These are phyloP conservation scores for Idaea straminata DNA, from an alignment of 2,888 invertebrate genomes.

Conservation along the genomic window DNA sequence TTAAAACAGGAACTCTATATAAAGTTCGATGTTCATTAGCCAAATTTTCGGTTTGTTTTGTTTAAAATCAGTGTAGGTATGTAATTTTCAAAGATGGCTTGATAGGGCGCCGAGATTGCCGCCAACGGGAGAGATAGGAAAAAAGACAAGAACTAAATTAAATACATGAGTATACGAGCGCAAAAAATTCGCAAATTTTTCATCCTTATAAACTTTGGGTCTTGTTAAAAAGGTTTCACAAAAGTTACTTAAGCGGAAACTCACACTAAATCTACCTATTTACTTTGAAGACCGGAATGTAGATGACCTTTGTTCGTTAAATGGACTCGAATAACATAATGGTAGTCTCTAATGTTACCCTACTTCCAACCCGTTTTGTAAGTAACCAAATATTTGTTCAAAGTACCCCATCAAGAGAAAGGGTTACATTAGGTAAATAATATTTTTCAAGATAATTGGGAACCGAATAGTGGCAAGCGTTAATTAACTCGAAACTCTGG, in stretches of 20 bases:
- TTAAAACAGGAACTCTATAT: constrained; percentile 53
- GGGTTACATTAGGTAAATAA: neutral
- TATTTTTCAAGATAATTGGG: constrained; percentile 26
- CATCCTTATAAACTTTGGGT: neutral
- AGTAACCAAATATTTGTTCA: neutral
- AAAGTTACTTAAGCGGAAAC: neutral
- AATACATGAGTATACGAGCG: neutral
- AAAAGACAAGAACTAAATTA: constrained; percentile 28
- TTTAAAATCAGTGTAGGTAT: constrained; percentile 54
- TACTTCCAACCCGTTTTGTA: neutral
- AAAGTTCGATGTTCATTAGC: constrained; percentile 63
- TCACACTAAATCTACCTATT: neutral
- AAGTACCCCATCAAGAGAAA: neutral
- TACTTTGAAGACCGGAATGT: neutral
- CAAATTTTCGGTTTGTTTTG: constrained; percentile 52
- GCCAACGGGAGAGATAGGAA: constrained; percentile 55
- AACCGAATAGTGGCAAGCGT: constrained; percentile 16
- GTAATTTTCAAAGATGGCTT: constrained; percentile 61
- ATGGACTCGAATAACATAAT: neutral
- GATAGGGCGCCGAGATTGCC: constrained; percentile 70
- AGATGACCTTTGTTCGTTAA: neutral
- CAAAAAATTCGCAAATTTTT: neutral
- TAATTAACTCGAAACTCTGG: constrained; percentile 28
- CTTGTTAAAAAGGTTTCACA: neutral
- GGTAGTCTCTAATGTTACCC: neutral